A percentile compares a stretch with the other conserved stretches of the same genome.
Conservation (phyloP, 2,797 vertebrate genomes). For the Acanthurus lineatus region DNA sequence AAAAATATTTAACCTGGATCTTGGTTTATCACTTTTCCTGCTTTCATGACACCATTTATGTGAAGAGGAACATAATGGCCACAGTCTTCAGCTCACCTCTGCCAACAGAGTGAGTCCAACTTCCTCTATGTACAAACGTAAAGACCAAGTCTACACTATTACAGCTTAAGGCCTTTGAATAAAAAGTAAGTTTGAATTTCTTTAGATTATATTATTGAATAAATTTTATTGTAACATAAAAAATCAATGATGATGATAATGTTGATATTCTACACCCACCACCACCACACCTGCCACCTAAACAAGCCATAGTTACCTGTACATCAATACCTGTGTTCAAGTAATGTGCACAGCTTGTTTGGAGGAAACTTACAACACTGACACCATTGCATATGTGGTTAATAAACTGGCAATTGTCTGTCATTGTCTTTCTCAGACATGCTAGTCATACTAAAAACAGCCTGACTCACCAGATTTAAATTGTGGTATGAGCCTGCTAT, state of each 20-base stretch:
- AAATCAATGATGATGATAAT: not conserved
- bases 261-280: not conserved
- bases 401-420: slow-evolving; percentile 35
- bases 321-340: slow-evolving; percentile 5
- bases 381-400: slow-evolving; percentile 31
- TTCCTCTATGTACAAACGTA: not conserved
- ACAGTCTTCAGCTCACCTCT: not conserved
- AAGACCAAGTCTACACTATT: too few relatives aligned
- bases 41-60: slow-evolving; percentile 28
- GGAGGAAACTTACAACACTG: slow-evolving; percentile 22
- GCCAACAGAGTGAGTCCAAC: not conserved
- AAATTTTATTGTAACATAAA: not conserved
- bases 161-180: not conserved
- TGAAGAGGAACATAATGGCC: slow-evolving; percentile 9
- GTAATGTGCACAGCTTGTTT: slow-evolving; percentile 39
- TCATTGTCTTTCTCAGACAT: slow-evolving; percentile 45
- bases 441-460: slow-evolving; percentile 50
- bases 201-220: not conserved
- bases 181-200: not conserved
- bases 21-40: slow-evolving; percentile 9
- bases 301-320: not conserved
- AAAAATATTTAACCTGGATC: slow-evolving; percentile 27
- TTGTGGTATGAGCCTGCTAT: too few relatives aligned
- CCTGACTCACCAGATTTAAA: too few relatives aligned
- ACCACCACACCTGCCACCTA: not conserved